Percentiles rank a stretch among this genome's conserved stretches.
phyloP scores from a whole-genome alignment of 2,113 vertebrate genomes.

The Enhydra lutris region DNA sequence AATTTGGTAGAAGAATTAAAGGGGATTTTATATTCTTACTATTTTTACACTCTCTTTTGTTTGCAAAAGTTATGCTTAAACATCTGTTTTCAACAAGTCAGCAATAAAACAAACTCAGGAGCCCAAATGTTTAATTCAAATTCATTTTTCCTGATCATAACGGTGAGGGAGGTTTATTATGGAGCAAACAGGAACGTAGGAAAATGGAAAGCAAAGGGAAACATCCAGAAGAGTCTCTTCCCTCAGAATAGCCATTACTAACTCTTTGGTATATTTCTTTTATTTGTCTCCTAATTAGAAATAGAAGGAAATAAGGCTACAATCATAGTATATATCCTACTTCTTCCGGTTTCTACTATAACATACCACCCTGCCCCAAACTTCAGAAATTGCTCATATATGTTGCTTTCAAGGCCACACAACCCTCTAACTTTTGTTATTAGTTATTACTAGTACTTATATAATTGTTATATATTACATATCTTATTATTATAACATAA shows the following conservation, averaged over 20 bases:
- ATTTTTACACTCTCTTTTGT: neutral
- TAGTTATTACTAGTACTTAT: neutral
- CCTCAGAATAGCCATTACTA: neutral
- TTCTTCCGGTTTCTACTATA: neutral
- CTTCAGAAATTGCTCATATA: neutral
- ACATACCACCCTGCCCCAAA: neutral
- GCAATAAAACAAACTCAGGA: neutral
- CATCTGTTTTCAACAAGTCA: neutral
- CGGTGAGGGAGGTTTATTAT: neutral
- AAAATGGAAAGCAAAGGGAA: neutral
- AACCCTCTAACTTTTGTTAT: neutral
- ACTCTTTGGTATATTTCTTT: neutral
- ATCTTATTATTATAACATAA: neutral
- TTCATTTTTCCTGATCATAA: neutral
- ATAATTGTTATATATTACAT: neutral
- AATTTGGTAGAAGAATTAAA: neutral
- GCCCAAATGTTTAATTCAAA: neutral
- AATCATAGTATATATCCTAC: neutral
- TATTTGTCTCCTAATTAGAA: neutral
- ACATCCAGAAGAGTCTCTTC: neutral
- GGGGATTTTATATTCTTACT: neutral
- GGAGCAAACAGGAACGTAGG: neutral
- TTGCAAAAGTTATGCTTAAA: neutral
- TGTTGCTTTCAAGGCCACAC: fast-evolving
- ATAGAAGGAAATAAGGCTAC: neutral